phyloP scores from a whole-genome alignment of 2,888 invertebrate genomes.

The Orchesella flavescens region DNA sequence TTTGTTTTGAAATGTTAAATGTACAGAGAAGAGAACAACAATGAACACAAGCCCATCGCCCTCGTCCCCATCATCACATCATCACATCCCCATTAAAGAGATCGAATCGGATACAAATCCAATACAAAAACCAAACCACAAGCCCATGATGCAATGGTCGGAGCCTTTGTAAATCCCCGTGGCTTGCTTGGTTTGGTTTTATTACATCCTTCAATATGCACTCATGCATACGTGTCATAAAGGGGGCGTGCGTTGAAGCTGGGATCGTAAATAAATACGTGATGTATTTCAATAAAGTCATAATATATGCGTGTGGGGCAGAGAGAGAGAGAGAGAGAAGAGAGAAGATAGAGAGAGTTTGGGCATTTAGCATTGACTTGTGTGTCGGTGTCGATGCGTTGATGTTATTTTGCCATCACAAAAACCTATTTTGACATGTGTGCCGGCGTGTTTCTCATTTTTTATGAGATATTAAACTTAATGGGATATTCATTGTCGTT shows the following conservation, averaged over 20 bases:
- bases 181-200: too few relatives aligned
- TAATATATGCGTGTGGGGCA: conserved; percentile 8
- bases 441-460: background rate
- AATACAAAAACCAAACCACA: too few relatives aligned
- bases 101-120: too few relatives aligned
- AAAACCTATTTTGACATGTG: background rate
- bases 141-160: too few relatives aligned
- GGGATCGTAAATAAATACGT: conserved; percentile 30
- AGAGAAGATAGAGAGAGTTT: too few relatives aligned
- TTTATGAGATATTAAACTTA: conserved; percentile 1
- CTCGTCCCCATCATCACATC: too few relatives aligned
- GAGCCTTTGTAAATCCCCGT: too few relatives aligned
- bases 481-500: conserved; percentile 32
- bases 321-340: background rate
- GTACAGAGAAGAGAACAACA: too few relatives aligned
- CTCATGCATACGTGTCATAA: conserved; percentile 31
- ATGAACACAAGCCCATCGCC: too few relatives aligned
- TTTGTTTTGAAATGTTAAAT: too few relatives aligned
- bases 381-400: too few relatives aligned
- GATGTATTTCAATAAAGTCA: conserved; percentile 21
- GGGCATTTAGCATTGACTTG: background rate
- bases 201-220: background rate
- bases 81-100: too few relatives aligned
- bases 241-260: conserved; percentile 17
- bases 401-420: background rate